Conservation (phyloP, 2,797 vertebrate genomes). For the Gobionotothen gibberifrons region DNA sequence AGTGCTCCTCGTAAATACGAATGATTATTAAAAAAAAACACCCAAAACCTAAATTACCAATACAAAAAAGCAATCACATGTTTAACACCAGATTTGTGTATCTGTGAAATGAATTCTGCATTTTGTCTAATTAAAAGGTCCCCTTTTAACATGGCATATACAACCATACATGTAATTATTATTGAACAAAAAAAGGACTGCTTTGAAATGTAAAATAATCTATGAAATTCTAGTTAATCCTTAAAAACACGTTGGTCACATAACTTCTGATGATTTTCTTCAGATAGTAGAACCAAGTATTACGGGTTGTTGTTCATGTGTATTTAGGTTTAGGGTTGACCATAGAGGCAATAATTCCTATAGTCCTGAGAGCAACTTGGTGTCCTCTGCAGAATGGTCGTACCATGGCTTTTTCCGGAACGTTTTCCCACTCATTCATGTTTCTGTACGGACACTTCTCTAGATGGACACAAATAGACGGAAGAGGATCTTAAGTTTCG, state of each 20-base stretch:
- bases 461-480: conserved; percentile 17
- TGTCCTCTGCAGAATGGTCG: not conserved
- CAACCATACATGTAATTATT: not conserved
- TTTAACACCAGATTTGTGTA: not conserved
- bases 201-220: not conserved
- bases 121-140: not conserved
- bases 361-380: fast-evolving
- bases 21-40: too few relatives aligned
- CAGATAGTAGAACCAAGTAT: not conserved
- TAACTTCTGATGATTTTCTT: too few relatives aligned
- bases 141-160: not conserved
- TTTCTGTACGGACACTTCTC: conserved; percentile 51
- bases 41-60: not conserved
- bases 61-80: not conserved
- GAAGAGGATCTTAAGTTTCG: fast-evolving
- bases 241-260: not conserved
- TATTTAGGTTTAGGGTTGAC: not conserved
- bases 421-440: fast-evolving
- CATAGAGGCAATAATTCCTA: fast-evolving
- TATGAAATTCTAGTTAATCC: not conserved
- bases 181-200: not conserved
- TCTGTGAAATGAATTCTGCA: not conserved
- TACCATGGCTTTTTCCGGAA: conserved; percentile 16
- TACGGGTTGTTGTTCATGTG: too few relatives aligned
- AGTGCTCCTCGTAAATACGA: not conserved